Evolutionary conservation across 2,797 vertebrate species (phyloP).

Genomic region (Sternotherus odoratus): DNA sequence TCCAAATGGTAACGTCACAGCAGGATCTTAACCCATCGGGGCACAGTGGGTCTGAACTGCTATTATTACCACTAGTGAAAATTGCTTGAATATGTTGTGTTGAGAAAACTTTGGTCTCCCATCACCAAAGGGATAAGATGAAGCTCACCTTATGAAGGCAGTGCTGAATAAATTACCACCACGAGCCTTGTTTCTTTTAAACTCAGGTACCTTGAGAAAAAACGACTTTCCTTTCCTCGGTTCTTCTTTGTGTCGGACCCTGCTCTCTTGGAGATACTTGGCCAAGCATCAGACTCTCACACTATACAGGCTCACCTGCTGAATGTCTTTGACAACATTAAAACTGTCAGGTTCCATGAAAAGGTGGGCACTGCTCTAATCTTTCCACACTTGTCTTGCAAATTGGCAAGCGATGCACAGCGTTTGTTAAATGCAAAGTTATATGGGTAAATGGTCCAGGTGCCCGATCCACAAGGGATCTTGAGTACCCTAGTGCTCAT

Average conservation of each 20-base stretch:
- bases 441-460: neutral
- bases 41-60: neutral
- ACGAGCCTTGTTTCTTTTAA: neutral
- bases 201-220: constrained; percentile 94
- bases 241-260: constrained; percentile 99
- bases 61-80: neutral
- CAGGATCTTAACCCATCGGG: neutral
- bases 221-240: constrained; percentile 93
- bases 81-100: neutral
- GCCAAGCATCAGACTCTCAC: constrained; percentile 95
- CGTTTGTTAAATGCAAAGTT: neutral
- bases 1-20: neutral
- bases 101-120: neutral
- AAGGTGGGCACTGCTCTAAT: constrained; percentile 81
- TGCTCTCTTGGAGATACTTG: constrained; percentile 94
- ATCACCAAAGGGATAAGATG: neutral
- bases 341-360: constrained; percentile 91
- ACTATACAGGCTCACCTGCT: constrained; percentile 95
- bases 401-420: neutral
- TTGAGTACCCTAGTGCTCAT: neutral
- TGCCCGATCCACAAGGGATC: neutral
- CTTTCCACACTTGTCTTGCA: fast-evolving
- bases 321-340: constrained; percentile 97
- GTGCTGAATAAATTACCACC: neutral
- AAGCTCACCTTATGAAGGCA: neutral